Evolutionary conservation across 2,797 vertebrate genomes (phyloP), one percentile per base, ranked within the genome.

Genomic region (Intellagama lesueurii): DNA sequence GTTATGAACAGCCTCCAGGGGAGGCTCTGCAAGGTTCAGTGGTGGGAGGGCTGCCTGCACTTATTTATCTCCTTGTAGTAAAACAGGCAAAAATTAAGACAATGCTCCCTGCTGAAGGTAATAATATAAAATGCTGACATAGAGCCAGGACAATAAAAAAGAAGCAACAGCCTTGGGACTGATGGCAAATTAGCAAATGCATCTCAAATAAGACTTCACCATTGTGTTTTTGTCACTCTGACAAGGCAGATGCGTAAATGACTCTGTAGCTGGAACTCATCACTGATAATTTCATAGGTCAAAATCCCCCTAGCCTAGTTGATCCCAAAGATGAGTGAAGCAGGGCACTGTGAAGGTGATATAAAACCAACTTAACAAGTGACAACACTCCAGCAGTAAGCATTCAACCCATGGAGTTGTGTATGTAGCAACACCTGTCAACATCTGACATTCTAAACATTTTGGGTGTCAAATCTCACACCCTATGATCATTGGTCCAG

Each of bases 11-110:
- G 92, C 87, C 92, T 92, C 90, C 30, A 11, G 88, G 90, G 95
- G 72, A 92, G 88, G 87, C 89, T 91, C 90, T 87, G 91, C 88
- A 86, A 92, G 44, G 0, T 94, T 94, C 26, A 0, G 90, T 89
- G 94, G 90, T 93, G 87, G 0, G 47, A 90, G 0, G 44, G 92
- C 90, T 94, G 7, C 79, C 94, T 96, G 12, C 40, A 26, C 86
- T 96, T 92, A 92, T 95, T 95, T 95, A 94, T 94, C 94, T 92
- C 11, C 81, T 35, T 77, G 93, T 94, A 80, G 84, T 91, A 93
- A 86, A 96, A 95, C 91, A 91, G 91, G 94, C 92, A 95, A 94
- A 95, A 96, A 95, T 94, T 92, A 96, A 93, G 94, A 88, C 24
- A 91, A 87, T 92, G 91, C 30, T 93, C 69, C 89, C 93, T 14